Evolutionary conservation across 1,140 invertebrate genomes (phyloP), one percentile per base, ranked within the genome.

Genomic region (Apis dorsata): DNA sequence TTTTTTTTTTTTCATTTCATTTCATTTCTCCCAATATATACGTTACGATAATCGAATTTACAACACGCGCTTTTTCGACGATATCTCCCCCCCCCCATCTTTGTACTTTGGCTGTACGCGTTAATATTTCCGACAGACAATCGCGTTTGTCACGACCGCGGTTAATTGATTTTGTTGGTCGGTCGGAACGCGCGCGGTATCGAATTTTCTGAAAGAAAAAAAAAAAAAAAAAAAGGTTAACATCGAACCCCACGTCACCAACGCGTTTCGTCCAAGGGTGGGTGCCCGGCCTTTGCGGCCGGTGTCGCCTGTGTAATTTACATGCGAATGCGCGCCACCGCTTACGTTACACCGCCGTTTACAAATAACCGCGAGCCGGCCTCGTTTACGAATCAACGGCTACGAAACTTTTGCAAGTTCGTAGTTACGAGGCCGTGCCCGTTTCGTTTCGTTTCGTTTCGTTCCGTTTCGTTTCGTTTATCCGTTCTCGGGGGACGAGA

Each of bases 221-320:
- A 44, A 44, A 44, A 44, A 44, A 7, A 0, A 7, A 44, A 44
- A 66, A 74, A 81, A 81, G 68, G 55, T 81, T 51, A 44, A 13
- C 53, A 51, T 53, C 59, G 69, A 72, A 72, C 55, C 68, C 57
- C 66, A 66, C 55, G 65, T 68, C 60, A 17, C 21, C 28, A 53
- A 44, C 34, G 60, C n/a, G 72, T 82, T 70, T 73, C 83, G 83
- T 74, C 72, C 77, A 79, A 86, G 81, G 79, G 82, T 85, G 66
- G 82, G 83, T 87, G 86, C 66, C 86, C 81, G 86, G 86, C 85
- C 85, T 87, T 87, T 87, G 65, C 86, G 82, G 82, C 74, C 78
- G 78, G 78, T 81, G 78, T 84, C 78, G 85, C 78, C 57, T 85
- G 82, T 81, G 82, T 74, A 59, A 88, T 88, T 88, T 88, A 70